Evolutionary conservation across 2,113 vertebrate genomes (phyloP).

Genomic region (Scalopus aquaticus): DNA sequence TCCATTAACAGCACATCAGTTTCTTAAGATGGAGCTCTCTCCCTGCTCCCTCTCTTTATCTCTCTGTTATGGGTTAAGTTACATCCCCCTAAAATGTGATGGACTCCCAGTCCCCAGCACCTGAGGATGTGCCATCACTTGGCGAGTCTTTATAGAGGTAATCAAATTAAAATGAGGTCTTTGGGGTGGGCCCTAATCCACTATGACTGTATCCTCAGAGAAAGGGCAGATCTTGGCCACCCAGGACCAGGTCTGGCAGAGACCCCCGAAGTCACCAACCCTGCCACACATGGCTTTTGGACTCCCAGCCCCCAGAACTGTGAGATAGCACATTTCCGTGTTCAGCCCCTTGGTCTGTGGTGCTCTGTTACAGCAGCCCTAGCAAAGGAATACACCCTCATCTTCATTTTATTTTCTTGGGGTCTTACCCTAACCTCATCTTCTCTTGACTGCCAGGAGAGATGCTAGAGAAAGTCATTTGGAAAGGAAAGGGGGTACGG

Average conservation of each 20-base stretch:
- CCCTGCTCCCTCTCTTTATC: not conserved
- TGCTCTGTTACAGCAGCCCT: not conserved
- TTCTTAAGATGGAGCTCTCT: constrained; percentile 64
- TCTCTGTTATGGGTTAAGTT: not conserved
- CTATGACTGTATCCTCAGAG: not conserved
- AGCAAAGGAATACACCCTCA: not conserved
- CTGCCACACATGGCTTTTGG: too few species aligned
- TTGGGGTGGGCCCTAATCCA: not conserved
- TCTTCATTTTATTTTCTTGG: not conserved
- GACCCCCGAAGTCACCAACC: not conserved
- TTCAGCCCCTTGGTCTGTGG: not conserved
- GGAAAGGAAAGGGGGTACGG: constrained; percentile 45
- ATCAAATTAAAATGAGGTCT: not conserved
- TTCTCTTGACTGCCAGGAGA: constrained; percentile 38
- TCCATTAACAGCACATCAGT: constrained; percentile 52
- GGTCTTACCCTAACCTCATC: not conserved
- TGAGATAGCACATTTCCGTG: accelerated
- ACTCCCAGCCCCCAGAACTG: not conserved
- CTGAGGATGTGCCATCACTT: not conserved
- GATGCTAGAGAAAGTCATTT: not conserved
- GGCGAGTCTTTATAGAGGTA: not conserved
- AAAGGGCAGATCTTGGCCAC: not conserved
- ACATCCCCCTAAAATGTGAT: not conserved
- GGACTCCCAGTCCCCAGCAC: not conserved
- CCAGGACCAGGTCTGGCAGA: not conserved